These are phyloP conservation scores for Agonopterix arenella DNA, from an alignment of 2,888 invertebrate genomes.

Conservation along the genomic window DNA sequence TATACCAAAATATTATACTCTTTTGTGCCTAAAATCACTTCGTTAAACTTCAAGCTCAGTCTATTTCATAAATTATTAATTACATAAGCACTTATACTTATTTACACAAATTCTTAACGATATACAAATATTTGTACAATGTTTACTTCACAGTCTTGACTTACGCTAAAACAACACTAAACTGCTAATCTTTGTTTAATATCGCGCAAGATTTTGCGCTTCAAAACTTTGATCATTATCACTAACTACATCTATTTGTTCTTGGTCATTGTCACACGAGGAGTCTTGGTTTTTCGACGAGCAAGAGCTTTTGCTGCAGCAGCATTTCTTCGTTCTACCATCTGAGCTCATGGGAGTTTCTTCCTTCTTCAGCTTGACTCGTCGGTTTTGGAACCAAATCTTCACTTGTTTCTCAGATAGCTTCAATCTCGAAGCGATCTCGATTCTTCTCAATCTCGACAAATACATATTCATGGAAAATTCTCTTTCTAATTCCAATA, in stretches of 20 bases:
- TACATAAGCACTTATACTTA: constrained; percentile 18
- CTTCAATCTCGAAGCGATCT: constrained; percentile 92
- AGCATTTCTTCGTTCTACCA: constrained; percentile 51
- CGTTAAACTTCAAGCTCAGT: constrained; percentile 7
- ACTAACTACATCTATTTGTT: constrained; percentile 68
- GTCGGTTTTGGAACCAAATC: constrained; percentile 96
- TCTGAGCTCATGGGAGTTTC: constrained; percentile 74
- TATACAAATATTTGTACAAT: not conserved
- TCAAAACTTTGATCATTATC: constrained; percentile 53
- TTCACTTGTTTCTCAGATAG: constrained; percentile 97
- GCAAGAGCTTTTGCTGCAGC: constrained; percentile 52
- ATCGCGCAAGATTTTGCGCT: constrained; percentile 47
- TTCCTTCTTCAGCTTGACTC: constrained; percentile 96
- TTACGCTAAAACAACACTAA: too few relatives aligned
- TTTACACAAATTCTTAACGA: constrained; percentile 3
- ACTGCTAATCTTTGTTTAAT: constrained; percentile 12
- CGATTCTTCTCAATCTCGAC: constrained; percentile 91
- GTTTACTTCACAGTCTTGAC: not conserved
- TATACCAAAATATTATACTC: constrained; percentile 49
- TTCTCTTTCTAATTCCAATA: constrained; percentile 91
- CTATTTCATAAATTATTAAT: constrained; percentile 52
- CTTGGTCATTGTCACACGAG: constrained; percentile 54
- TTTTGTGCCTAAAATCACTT: constrained; percentile 14
- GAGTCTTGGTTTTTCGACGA: constrained; percentile 38
- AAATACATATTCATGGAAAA: constrained; percentile 94